Conservation (phyloP, 2,113 vertebrate genomes). For the Oryzias celebensis region DNA sequence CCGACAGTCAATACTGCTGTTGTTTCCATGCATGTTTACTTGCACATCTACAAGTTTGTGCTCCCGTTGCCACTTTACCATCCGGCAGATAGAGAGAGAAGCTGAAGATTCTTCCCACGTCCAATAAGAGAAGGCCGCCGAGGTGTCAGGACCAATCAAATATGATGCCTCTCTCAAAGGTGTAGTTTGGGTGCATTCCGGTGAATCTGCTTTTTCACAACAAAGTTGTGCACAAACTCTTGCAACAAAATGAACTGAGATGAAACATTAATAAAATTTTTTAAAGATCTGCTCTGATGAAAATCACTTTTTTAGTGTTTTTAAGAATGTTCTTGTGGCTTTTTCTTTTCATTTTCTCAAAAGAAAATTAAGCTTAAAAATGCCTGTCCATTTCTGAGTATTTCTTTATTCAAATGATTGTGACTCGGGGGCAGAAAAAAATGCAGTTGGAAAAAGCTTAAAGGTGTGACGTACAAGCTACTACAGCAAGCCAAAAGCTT, state of each 20-base stretch:
- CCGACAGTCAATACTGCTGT: constrained; percentile 55
- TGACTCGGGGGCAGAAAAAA: too few relatives aligned
- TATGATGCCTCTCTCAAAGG: constrained; percentile 34
- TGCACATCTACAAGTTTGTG: constrained; percentile 18
- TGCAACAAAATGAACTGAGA: constrained; percentile 20
- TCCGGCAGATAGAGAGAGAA: constrained; percentile 53
- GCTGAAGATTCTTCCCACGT: constrained; percentile 46
- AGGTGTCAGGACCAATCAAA: constrained; percentile 62
- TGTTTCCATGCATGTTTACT: constrained; percentile 47
- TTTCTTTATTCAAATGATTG: too few relatives aligned
- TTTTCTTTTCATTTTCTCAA: too few relatives aligned
- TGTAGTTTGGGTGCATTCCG: constrained; percentile 13
- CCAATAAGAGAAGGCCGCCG: constrained; percentile 56
- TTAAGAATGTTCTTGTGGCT: too few relatives aligned
- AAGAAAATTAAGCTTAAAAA: too few relatives aligned
- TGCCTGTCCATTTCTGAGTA: too few relatives aligned
- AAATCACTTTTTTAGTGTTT: too few relatives aligned
- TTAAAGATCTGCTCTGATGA: too few relatives aligned
- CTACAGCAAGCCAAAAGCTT: too few relatives aligned
- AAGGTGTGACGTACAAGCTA: too few relatives aligned
- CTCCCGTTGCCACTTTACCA: constrained; percentile 41
- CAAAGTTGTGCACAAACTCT: constrained; percentile 1
- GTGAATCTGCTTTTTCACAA: constrained; percentile 6
- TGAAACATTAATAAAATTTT: not conserved
- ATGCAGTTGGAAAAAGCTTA: too few relatives aligned